phyloP scores from a whole-genome alignment of 2,888 invertebrate genomes.

The Vanessa cardui region DNA sequence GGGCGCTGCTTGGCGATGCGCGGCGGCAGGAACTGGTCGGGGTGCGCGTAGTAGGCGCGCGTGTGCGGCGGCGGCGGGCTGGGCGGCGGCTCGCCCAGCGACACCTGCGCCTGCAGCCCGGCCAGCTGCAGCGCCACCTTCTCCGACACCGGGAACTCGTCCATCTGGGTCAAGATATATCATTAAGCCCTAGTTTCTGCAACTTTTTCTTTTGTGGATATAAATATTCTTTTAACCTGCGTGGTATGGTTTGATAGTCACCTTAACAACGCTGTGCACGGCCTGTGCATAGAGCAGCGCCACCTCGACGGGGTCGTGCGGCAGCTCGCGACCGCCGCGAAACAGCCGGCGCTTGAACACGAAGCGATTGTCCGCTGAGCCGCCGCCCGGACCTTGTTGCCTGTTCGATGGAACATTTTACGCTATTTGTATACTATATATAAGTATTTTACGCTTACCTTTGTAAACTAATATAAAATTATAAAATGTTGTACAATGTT shows the following conservation, averaged over 20 bases:
- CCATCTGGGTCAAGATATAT: constrained; percentile 84
- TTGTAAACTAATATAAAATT: too few species aligned
- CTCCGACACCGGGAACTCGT: constrained; percentile 97
- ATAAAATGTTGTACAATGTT: too few species aligned
- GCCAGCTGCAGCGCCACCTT: constrained; percentile 97
- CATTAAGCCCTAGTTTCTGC: too few species aligned
- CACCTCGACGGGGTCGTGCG: constrained; percentile 97
- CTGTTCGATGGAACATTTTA: constrained; percentile 43
- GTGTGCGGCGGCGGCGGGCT: constrained; percentile 88
- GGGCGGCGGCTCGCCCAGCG: constrained; percentile 91
- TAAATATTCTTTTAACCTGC: background rate
- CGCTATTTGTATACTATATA: too few species aligned
- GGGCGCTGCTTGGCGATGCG: constrained; percentile 90
- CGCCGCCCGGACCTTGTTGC: constrained; percentile 86
- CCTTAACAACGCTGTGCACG: constrained; percentile 97
- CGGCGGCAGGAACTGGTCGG: constrained; percentile 95
- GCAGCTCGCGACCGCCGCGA: constrained; percentile 93
- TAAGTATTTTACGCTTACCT: too few species aligned
- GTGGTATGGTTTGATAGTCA: constrained; percentile 56
- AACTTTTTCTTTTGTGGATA: background rate
- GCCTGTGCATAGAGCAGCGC: constrained; percentile 97
- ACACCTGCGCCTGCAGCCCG: constrained; percentile 96
- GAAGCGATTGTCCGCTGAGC: constrained; percentile 94
- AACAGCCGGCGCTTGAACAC: constrained; percentile 96
- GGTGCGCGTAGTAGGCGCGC: constrained; percentile 93